Evolutionary conservation across 2,888 invertebrate genomes (phyloP), one percentile per base, ranked within the genome.

Genomic region (Plusia festucae): DNA sequence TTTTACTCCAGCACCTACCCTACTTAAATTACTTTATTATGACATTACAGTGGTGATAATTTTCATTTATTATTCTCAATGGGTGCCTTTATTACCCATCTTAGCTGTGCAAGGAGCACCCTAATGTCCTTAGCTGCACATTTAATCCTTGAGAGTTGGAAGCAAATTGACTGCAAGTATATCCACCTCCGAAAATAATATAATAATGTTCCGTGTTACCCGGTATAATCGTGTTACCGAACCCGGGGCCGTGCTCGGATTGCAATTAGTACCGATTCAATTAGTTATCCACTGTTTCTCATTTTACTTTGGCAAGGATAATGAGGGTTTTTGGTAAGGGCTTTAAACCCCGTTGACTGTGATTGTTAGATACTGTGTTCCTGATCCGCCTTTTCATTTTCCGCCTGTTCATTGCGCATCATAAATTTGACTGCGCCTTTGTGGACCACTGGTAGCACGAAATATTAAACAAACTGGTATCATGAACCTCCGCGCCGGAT

Each of bases 221-320:
- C 51, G 63, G 13, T 67, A 60, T 78, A 80, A 78, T 58, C 63
- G 53, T 53, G 65, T 81, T 81, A 81, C 66, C 55, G 66, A 53
- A 65, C 59, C 66, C 56, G 58, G 62, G 40, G 65, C 66, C 51
- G 64, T 63, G 69, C 72, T 74, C 74, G 60, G 67, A 73, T 81
- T 68, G 78, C 82, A 81, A 79, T 82, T 79, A 82, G 76, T 67
- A 66, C 68, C 73, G 66, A 80, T 81, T 80, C 73, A 81, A 77
- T 79, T 79, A 80, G 66, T 67, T 66, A 71, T 77, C 68, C 73
- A 76, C 78, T 78, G 78, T 67, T 76, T 76, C 73, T 76, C 61
- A 70, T 79, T 81, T 73, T 68, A 73, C 53, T 76, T 76, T 64
- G 64, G 63, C 52, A 30, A 57, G 68, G 60, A 53, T 69, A 70